Conservation (phyloP, 2,113 vertebrate genomes). For the Microtus oregoni region DNA sequence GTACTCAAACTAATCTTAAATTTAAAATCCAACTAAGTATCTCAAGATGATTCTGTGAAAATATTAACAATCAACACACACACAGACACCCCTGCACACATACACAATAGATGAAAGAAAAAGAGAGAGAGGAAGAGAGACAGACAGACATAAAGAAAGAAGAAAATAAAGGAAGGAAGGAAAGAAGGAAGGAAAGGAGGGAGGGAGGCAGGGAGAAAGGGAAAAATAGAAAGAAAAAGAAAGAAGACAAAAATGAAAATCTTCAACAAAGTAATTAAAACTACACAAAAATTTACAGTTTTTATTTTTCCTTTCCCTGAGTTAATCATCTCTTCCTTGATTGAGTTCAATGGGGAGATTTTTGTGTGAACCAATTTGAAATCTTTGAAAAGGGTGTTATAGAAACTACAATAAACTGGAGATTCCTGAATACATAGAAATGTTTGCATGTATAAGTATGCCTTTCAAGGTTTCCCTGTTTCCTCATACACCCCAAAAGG, state of each 20-base stretch:
- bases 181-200: no score
- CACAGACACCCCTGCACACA: not conserved
- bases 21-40: not conserved
- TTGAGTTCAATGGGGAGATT: not conserved
- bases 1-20: not conserved
- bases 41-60: not conserved
- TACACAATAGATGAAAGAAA: not conserved
- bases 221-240: no score
- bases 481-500: not conserved
- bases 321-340: not conserved
- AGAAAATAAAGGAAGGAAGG: no score
- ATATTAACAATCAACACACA: not conserved
- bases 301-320: slow-evolving; percentile 12
- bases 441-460: not conserved
- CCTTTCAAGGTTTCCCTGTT: not conserved
- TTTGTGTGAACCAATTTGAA: not conserved
- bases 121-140: no score
- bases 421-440: not conserved
- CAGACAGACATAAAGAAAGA: no score
- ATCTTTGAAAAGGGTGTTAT: not conserved
- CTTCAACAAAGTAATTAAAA: not conserved
- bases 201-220: no score
- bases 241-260: not conserved
- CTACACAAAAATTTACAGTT: not conserved
- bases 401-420: not conserved